Conservation (phyloP, 2,113 vertebrate genomes). For the Nannobrachium achirus region DNA sequence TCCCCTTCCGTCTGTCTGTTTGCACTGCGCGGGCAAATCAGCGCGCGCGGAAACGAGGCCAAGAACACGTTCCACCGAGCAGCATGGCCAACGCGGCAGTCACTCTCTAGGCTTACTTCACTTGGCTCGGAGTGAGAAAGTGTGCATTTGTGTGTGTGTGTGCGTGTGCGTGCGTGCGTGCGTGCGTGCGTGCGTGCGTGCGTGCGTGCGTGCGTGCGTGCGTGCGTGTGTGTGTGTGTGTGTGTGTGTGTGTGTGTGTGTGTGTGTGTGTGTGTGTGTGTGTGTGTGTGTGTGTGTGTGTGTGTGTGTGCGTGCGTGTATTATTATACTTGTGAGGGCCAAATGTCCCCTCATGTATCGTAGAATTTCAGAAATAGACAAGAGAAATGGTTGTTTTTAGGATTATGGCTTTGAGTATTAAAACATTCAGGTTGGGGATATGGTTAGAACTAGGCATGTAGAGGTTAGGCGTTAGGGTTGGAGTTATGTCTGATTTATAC, state of each 20-base stretch:
- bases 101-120: neutral
- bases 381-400: too few relatives aligned
- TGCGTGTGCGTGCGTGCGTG: neutral
- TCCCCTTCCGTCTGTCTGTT: neutral
- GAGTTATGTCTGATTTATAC: too few relatives aligned
- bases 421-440: too few relatives aligned
- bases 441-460: too few relatives aligned
- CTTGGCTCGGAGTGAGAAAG: neutral
- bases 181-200: neutral
- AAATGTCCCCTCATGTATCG: too few relatives aligned
- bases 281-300: neutral
- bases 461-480: too few relatives aligned
- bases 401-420: too few relatives aligned
- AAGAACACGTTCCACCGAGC: conserved; percentile 3
- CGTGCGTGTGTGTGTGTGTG: neutral
- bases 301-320: neutral
- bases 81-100: conserved; percentile 1
- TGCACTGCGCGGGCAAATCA: neutral
- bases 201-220: neutral
- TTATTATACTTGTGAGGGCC: neutral
- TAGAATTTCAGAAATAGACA: too few relatives aligned
- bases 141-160: neutral
- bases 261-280: conserved; percentile 1
- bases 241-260: too few relatives aligned
- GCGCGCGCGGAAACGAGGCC: conserved; percentile 2